Evolutionary conservation across 2,797 vertebrate genomes (phyloP).

Genomic region (Tragopan temminckii): DNA sequence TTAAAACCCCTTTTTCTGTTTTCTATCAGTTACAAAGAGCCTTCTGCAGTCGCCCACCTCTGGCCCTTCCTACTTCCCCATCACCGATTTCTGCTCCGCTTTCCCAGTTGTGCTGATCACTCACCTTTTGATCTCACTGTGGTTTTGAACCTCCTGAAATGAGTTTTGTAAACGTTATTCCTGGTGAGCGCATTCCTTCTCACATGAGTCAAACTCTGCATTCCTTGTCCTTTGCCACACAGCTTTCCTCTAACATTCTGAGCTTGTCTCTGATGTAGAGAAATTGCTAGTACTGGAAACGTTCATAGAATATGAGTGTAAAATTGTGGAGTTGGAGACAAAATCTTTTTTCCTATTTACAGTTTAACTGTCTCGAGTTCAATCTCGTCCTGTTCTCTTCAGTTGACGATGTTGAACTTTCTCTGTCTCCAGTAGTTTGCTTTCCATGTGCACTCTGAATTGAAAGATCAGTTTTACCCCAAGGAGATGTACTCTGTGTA

Average conservation of each 20-base stretch:
- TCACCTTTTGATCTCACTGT: not conserved
- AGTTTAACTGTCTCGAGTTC: not conserved
- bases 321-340: not conserved
- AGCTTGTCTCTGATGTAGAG: not conserved
- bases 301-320: not conserved
- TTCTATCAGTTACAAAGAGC: conserved; percentile 33
- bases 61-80: conserved; percentile 20
- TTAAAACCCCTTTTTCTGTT: conserved; percentile 36
- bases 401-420: not conserved
- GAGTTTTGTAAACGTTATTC: conserved; percentile 36
- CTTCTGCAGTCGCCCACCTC: not conserved
- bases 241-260: not conserved
- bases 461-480: conserved; percentile 21
- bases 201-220: conserved; percentile 25
- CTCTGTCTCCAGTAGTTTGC: not conserved
- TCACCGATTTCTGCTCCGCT: not conserved
- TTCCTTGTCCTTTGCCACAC: conserved; percentile 24
- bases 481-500: not conserved
- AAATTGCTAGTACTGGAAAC: not conserved
- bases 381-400: not conserved
- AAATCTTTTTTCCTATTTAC: not conserved
- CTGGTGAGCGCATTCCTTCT: conserved; percentile 21
- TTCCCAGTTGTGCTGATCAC: not conserved
- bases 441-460: conserved; percentile 2
- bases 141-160: conserved; percentile 17